Evolutionary conservation across 2,797 vertebrate genomes (phyloP).

Genomic region (Pseudomugil gertrudae): DNA sequence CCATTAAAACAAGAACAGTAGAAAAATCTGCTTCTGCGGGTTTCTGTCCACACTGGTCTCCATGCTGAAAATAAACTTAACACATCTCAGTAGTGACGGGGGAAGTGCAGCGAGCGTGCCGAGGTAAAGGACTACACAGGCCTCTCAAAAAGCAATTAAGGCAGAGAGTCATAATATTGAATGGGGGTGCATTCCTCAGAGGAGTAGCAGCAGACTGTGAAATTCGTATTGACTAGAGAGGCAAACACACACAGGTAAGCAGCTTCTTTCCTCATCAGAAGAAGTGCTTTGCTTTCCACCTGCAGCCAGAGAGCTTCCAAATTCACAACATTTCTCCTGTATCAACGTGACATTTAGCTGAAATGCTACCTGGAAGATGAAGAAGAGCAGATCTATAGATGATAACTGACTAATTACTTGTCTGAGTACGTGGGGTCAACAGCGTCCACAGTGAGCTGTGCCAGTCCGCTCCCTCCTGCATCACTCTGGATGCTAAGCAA

Average conservation of each 20-base stretch:
- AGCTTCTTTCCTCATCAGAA: conserved; percentile 64
- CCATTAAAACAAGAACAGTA: conserved; percentile 31
- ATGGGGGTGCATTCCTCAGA: conserved; percentile 70
- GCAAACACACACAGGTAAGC: conserved; percentile 79
- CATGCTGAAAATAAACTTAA: conserved; percentile 36
- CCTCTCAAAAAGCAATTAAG: conserved; percentile 84
- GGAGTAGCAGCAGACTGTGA: conserved; percentile 81
- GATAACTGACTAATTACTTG: conserved; percentile 71
- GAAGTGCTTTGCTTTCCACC: conserved; percentile 9
- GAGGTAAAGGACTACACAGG: conserved; percentile 72
- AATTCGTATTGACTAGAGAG: conserved; percentile 78
- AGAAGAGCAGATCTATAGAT: conserved; percentile 66
- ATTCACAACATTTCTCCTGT: conserved; percentile 2
- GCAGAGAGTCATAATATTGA: conserved; percentile 79
- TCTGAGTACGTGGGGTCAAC: conserved; percentile 81
- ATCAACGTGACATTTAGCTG: conserved; percentile 39
- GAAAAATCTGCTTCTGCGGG: conserved; percentile 25
- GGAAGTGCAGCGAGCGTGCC: conserved; percentile 66
- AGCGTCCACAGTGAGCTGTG: conserved; percentile 58
- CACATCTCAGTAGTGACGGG: conserved; percentile 61
- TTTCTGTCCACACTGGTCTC: conserved; percentile 26
- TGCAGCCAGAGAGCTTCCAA: conserved; percentile 41
- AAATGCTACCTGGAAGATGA: conserved; percentile 56
- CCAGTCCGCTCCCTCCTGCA: conserved; percentile 67
- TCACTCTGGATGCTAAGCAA: conserved; percentile 77